Base-by-base conservation (phyloP, 2,113 vertebrate species). In the Nothoprocta perdicaria region DNA sequence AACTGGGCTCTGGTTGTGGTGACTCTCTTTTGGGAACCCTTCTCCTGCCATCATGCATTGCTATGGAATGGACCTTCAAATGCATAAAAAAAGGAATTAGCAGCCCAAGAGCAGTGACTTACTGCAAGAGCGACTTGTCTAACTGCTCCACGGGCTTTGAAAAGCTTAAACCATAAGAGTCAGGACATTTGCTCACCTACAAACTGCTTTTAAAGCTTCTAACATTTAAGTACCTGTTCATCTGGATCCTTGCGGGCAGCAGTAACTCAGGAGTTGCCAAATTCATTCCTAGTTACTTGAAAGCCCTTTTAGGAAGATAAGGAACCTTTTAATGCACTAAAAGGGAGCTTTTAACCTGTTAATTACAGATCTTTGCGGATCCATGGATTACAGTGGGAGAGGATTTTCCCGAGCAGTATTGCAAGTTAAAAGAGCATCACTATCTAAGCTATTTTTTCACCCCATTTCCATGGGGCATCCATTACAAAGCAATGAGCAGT, bases 401-500 rank as follows among this genome's bases (percentile, higher is more conserved):
- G 31, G 19, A 15, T 48, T 66, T 84, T 82, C 66, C 12, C 18
- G 33, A 67, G 17, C 3, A 0, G 6, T 66, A 67, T 50, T 80
- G 33, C 12, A 77, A 84, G 84, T 92, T 66, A 80, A 52, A 93
- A 84, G 21, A 71, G 24, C 33, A 35, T 83, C 91, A 73, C 48
- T 40, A 62, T 73, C 40, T 76, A 43, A 82, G 92, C 26, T 17
- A 43, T 68, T 86, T 89, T 14, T 96, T 76, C 43, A 22, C 14
- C 53, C 7, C 4, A 14, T 38, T 84, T 88, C 76, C 26, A 12
- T 2, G 6, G 48, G 40, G 26, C 84, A 58, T 84, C 63, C 86
- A 86, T 95, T 63, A 48, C 93, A 66, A 41, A 90, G 71, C 74
- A 86, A 69, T 92, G 58, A 80, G 66, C 40, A 38, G 55, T 74